Evolutionary conservation across 2,797 vertebrate genomes (phyloP), one percentile per base, ranked within the genome.

Genomic region (Otus scops): DNA sequence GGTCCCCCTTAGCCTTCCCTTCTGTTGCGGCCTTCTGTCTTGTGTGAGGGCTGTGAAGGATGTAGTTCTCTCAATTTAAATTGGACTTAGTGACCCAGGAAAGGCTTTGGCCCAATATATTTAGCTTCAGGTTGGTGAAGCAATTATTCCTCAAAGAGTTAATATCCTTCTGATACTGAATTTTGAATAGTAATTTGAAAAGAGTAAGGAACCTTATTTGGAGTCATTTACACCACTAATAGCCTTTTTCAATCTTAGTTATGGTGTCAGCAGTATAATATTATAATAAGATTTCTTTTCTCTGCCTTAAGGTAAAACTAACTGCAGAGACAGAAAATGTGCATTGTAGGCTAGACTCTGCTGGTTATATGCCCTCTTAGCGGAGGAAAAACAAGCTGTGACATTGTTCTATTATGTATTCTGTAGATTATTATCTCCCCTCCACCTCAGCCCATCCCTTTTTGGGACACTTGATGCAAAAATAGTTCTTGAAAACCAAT

Each of bases 231-330:
- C 0, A 41, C 8, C 22, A 71, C 34, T 93, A 93, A 85, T 54
- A 85, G 60, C 68, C 63, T 78, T 96, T 95, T 88, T 92, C 80
- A 79, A 70, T 95, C 86, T 91, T 93, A 91, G 74, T 89, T 97
- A 79, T 76, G 27, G 36, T 94, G 74, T 94, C 74, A 77, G 23
- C 90, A 73, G 54, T 74, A 85, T 92, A 90, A 93, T 92, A 93
- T 86, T 82, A 86, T 92, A 88, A 75, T 63, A 68, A 70, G 26
- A 15, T n/a, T 82, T 77, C 69, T 92, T 92, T 92, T 65, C 19
- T 86, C 26, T 90, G 59, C 74, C 93, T 94, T 93, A 70, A 91
- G 70, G 67, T 87, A 83, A 93, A 88, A 85, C 59, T 87, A 80
- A 82, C 38, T 48, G 39, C 70, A 92, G 83, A 94, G 69, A 74